These are phyloP conservation scores for Sebastes minor DNA, from an alignment of 2,797 vertebrate genomes.

Conservation along the genomic window DNA sequence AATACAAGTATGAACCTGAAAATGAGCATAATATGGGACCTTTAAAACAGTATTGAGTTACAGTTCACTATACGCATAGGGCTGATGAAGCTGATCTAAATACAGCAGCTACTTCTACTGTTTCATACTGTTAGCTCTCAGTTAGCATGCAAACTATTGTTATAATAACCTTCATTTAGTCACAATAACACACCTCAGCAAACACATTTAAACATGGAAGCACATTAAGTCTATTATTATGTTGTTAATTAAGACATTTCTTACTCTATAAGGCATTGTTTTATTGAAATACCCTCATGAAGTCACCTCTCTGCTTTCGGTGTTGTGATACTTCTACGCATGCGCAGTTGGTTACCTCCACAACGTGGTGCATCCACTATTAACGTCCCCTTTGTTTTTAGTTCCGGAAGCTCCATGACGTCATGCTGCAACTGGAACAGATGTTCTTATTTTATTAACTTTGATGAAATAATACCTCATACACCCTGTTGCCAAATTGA, in stretches of 20 bases:
- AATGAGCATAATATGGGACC: fast-evolving
- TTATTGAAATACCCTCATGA: not conserved
- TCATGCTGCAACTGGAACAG: not conserved
- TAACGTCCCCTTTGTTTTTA: not conserved
- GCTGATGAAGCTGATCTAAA: not conserved
- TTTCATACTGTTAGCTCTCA: slow-evolving; percentile 12
- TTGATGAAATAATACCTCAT: not conserved
- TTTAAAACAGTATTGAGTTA: not conserved
- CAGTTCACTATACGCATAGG: fast-evolving
- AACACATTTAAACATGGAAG: not conserved
- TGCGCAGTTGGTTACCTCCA: slow-evolving; percentile 20
- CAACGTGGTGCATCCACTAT: not conserved
- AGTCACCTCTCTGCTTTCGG: not conserved
- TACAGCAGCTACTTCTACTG: not conserved
- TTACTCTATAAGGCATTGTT: slow-evolving; percentile 33
- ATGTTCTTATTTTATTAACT: not conserved
- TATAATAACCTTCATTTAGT: not conserved
- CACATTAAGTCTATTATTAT: not conserved
- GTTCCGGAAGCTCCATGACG: slow-evolving; percentile 10
- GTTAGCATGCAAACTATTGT: slow-evolving; percentile 55
- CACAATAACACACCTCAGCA: fast-evolving
- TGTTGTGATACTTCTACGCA: slow-evolving; percentile 47
- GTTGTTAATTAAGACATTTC: slow-evolving; percentile 33
- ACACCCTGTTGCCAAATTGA: not conserved
- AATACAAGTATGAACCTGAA: too few species aligned